These are phyloP conservation scores for fruit fly (Drosophila melanogaster) DNA, from an alignment of 1,140 invertebrate species.

Conservation along the genomic window DNA sequence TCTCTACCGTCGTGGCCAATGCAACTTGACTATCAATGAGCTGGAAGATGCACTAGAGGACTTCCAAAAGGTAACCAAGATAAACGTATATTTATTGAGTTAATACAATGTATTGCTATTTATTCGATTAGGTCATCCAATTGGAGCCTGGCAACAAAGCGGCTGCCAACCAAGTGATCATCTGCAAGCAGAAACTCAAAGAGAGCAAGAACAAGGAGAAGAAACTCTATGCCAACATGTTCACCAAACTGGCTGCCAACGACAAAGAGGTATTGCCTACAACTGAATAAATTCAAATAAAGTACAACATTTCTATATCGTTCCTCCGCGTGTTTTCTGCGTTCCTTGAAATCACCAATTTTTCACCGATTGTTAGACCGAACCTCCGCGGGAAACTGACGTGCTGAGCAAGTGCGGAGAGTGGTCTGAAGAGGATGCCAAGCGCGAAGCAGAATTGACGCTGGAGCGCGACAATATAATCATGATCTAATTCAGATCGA, in stretches of 20 bases:
- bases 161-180: constrained; percentile 90
- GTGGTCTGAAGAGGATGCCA: constrained; percentile 88
- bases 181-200: constrained; percentile 91
- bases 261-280: constrained; percentile 89
- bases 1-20: constrained; percentile 94
- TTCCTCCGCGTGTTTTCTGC: constrained; percentile 3
- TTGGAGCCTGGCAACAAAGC: constrained; percentile 90
- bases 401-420: constrained; percentile 88
- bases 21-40: constrained; percentile 91
- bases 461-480: constrained; percentile 83
- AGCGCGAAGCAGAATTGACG: constrained; percentile 78
- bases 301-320: constrained; percentile 17
- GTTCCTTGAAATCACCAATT: background rate
- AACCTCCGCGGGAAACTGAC: constrained; percentile 84
- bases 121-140: constrained; percentile 81
- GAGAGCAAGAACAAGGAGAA: constrained; percentile 93
- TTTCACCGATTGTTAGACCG: constrained; percentile 84
- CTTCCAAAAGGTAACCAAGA: constrained; percentile 88
- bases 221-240: constrained; percentile 97
- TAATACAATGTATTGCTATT: background rate
- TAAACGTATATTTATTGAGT: background rate
- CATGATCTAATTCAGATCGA: constrained; percentile 68
- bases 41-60: constrained; percentile 91
- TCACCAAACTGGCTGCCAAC: constrained; percentile 93
- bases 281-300: constrained; percentile 20